phyloP scores from a whole-genome alignment of 64 coral and sea anemone species.

The Astreopora myriophthalma region DNA sequence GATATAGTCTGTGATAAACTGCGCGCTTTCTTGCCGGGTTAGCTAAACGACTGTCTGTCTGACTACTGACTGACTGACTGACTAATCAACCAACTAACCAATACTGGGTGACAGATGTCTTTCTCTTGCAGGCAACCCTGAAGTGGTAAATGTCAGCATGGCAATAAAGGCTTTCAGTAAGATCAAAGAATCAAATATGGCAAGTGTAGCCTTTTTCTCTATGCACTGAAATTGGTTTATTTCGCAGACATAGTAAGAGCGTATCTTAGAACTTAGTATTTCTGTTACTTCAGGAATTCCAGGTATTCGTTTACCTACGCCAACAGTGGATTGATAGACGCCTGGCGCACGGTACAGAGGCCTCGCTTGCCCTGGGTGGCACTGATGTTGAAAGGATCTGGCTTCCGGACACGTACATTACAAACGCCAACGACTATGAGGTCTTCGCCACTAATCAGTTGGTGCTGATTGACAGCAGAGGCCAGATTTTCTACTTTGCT shows the following conservation, averaged over 20 bases:
- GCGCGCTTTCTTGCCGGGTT: too few species aligned
- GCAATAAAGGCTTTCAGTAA: constrained; percentile 91
- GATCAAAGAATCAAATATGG: constrained; percentile 94
- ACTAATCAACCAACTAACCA: neutral
- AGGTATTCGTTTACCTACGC: constrained; percentile 88
- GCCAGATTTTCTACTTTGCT: constrained; percentile 74
- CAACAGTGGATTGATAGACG: constrained; percentile 85
- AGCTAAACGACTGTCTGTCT: neutral
- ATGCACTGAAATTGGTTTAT: too few species aligned
- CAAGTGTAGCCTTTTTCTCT: neutral
- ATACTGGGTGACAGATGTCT: neutral
- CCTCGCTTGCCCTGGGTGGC: constrained; percentile 55
- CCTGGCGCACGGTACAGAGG: constrained; percentile 52
- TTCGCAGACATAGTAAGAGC: too few species aligned
- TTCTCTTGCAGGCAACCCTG: constrained; percentile 56
- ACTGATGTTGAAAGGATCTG: constrained; percentile 72
- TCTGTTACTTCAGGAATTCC: constrained; percentile 71
- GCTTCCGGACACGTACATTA: constrained; percentile 88
- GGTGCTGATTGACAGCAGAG: constrained; percentile 61
- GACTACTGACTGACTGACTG: neutral
- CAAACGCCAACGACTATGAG: constrained; percentile 88
- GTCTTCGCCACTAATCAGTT: constrained; percentile 69
- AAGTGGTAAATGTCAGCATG: constrained; percentile 76
- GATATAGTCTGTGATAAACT: too few species aligned
- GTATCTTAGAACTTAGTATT: too few species aligned